Percentiles rank a stretch among this genome's conserved stretches.
These are phyloP conservation scores for Tetramorium simillimum DNA, from an alignment of 1,140 invertebrate species.

Conservation along the genomic window DNA sequence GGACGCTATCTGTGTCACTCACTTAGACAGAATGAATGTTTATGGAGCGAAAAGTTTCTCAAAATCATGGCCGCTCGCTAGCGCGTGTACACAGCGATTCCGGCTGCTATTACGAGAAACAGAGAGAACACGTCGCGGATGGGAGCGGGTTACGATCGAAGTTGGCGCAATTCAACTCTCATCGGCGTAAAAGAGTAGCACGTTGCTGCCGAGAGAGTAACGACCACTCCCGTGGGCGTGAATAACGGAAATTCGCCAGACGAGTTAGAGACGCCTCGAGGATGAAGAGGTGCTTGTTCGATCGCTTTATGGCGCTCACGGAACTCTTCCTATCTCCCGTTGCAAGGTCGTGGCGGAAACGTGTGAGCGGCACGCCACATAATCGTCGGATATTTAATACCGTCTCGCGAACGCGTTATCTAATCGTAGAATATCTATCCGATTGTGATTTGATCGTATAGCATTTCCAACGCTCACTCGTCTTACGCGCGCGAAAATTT, in stretches of 20 bases:
- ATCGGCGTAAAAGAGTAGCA: slow-evolving; percentile 57
- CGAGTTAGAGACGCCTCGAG: slow-evolving; percentile 50
- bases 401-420: slow-evolving; percentile 15
- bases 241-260: slow-evolving; percentile 58
- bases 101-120: slow-evolving; percentile 28
- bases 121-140: slow-evolving; percentile 28
- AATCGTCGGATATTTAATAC: slow-evolving; percentile 39
- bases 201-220: slow-evolving; percentile 36
- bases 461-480: neutral
- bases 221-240: slow-evolving; percentile 57
- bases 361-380: slow-evolving; percentile 21
- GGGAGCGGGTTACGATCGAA: slow-evolving; percentile 54
- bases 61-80: neutral
- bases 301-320: slow-evolving; percentile 36
- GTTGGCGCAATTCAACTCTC: slow-evolving; percentile 55
- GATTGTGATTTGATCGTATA: neutral
- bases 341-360: slow-evolving; percentile 47
- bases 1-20: neutral
- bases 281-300: slow-evolving; percentile 55
- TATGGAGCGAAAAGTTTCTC: slow-evolving; percentile 6
- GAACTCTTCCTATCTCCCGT: slow-evolving; percentile 45
- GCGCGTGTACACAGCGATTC: neutral
- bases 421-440: neutral
- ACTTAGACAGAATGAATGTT: slow-evolving; percentile 11
- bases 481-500: neutral